Evolutionary conservation across 2,113 vertebrate genomes (phyloP), one percentile per base, ranked within the genome.

Genomic region (Malurus cyaneus): DNA sequence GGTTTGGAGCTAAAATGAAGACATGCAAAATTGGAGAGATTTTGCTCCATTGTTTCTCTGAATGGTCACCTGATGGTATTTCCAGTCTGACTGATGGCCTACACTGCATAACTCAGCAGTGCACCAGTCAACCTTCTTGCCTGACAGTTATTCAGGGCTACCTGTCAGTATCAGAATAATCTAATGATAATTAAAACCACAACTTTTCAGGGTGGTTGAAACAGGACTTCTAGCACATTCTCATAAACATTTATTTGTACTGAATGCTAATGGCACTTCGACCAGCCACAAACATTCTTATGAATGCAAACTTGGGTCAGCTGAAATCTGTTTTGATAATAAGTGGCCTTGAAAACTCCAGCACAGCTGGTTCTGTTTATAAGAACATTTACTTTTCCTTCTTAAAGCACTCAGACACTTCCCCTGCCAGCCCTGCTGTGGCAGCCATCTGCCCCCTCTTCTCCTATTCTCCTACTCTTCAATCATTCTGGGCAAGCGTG

Each of bases 401-500:
- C 84, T 79, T 59, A 46, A 14, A 82, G 73, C 46, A 53, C 78
- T 82, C 46, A 36, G 61, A 41, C 24, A 41, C n/a, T 36, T 88
- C n/a, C 13, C 44, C 60, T 62, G 44, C 69, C 78, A 91, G 66
- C 25, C 83, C 69, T 71, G 70, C 86, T 93, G 83, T 19, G 83
- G 78, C 69, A 93, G 65, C 93, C 77, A 85, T 88, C 77, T 92
- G 87, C 70, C 80, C 76, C 36, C 46, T 81, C 49, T 78, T 57
- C 69, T 93, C 57, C 52, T 11, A n/a, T 71, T 74, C 47, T 80
- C 71, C 50, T 59, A 26, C 80, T 94, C 76, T 54, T 94, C 76
- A 59, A 18, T 94, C 67, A 83, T 54, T 59, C 54, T 42, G 50
- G 50, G 31, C 23, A 84, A 69, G 46, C 21, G 31, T 65, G 46